Percentiles rank a stretch among this genome's conserved stretches.
Conservation (phyloP, 2,888 invertebrate genomes). For the Lamellibrachia satsuma region DNA sequence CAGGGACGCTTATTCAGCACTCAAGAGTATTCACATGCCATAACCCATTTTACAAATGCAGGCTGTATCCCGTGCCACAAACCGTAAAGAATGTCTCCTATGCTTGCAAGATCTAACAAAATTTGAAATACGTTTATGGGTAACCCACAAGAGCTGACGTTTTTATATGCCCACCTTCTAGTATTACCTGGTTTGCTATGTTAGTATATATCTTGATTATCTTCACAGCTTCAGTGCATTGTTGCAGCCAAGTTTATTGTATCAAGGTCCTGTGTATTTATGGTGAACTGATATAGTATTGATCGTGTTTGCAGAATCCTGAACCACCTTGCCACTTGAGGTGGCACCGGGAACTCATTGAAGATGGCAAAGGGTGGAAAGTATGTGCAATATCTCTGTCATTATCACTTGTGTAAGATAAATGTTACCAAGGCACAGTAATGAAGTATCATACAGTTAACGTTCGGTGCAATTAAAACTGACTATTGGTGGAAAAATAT, state of each 20-base stretch:
- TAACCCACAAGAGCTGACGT: no score
- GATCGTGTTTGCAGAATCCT: not conserved
- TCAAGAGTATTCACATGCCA: no score
- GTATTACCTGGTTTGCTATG: no score
- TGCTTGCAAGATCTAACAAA: no score
- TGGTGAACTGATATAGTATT: not conserved
- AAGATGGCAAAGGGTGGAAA: slow-evolving; percentile 8
- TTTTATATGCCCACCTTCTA: no score
- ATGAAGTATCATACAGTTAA: no score
- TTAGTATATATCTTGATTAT: no score
- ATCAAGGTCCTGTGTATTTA: not conserved
- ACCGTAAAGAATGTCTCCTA: no score
- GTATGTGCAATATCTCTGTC: not conserved
- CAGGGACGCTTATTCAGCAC: no score
- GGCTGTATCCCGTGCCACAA: no score
- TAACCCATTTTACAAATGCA: no score
- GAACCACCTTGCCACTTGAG: not conserved
- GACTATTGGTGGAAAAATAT: not conserved
- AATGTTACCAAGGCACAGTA: not conserved
- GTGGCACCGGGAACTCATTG: not conserved
- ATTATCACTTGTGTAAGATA: not conserved
- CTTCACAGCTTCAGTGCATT: not conserved
- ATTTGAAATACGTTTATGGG: no score
- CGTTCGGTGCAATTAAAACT: not conserved
- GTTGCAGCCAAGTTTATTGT: not conserved